Evolutionary conservation across 1,140 invertebrate genomes (phyloP).

Genomic region (Bombus picipes): DNA sequence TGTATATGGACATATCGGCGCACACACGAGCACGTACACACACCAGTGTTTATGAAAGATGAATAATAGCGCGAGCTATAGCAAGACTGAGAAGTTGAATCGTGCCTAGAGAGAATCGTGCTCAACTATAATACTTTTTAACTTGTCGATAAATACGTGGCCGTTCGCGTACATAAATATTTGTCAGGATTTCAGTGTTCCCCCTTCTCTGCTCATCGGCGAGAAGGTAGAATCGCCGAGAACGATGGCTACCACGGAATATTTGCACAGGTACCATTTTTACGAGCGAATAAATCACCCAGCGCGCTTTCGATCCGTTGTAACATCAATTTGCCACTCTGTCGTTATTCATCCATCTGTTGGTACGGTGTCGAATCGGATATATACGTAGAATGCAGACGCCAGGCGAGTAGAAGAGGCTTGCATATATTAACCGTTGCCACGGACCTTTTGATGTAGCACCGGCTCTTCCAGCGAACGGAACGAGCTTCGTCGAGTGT

Average conservation of each 20-base stretch:
- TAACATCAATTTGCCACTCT: slow-evolving; percentile 51
- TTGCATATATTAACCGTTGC: slow-evolving; percentile 47
- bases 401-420: not conserved
- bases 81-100: not conserved
- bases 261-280: slow-evolving; percentile 41
- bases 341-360: slow-evolving; percentile 51
- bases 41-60: not conserved
- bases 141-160: slow-evolving; percentile 18
- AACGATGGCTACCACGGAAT: not conserved
- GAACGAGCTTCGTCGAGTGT: slow-evolving; percentile 30
- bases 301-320: slow-evolving; percentile 31
- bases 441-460: slow-evolving; percentile 60
- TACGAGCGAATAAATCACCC: slow-evolving; percentile 43
- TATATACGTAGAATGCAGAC: not conserved
- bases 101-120: slow-evolving; percentile 16
- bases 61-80: not conserved
- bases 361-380: slow-evolving; percentile 40
- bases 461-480: slow-evolving; percentile 47
- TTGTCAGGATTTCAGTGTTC: slow-evolving; percentile 13
- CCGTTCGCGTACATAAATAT: slow-evolving; percentile 25
- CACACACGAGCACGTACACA: too few species aligned
- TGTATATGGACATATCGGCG: too few species aligned
- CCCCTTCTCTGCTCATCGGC: too few species aligned
- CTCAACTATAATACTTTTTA: not conserved
- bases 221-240: too few species aligned